Percentiles rank a stretch among this genome's conserved stretches.
These are phyloP conservation scores for Antennarius striatus DNA, from an alignment of 2,113 vertebrate genomes.

Conservation along the genomic window DNA sequence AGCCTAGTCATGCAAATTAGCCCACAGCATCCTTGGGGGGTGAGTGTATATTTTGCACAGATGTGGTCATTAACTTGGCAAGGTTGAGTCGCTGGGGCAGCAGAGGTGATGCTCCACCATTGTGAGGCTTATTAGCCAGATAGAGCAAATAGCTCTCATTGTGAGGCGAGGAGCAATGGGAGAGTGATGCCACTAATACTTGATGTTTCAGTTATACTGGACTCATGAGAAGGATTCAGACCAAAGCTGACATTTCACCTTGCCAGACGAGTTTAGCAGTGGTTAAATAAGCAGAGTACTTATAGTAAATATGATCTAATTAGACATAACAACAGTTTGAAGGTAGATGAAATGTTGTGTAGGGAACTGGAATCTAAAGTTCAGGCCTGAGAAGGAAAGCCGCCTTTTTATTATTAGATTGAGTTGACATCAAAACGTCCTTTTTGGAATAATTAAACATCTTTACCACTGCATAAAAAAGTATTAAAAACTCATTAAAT, in stretches of 20 bases:
- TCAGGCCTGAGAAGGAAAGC: background rate
- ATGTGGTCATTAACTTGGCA: conserved; percentile 49
- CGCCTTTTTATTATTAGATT: background rate
- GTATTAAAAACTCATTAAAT: no score
- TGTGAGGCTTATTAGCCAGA: conserved; percentile 39
- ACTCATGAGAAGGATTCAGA: conserved; percentile 27
- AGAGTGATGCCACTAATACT: conserved; percentile 26
- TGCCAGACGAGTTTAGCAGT: conserved; percentile 45
- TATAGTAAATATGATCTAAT: conserved; percentile 49
- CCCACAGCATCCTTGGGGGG: conserved; percentile 31
- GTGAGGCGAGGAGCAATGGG: conserved; percentile 9
- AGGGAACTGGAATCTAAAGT: conserved; percentile 16
- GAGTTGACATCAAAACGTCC: no score
- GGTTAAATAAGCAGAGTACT: conserved; percentile 43
- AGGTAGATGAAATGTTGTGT: conserved; percentile 36
- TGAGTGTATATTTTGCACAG: conserved; percentile 44
- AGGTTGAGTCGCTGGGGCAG: conserved; percentile 28
- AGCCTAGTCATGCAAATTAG: conserved; percentile 39
- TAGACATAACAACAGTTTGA: conserved; percentile 35
- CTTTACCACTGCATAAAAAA: no score
- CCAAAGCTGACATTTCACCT: conserved; percentile 7
- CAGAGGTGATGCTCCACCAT: conserved; percentile 31
- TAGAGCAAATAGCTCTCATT: conserved; percentile 32
- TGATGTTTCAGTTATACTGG: conserved; percentile 30
- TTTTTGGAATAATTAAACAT: no score